phyloP scores from a whole-genome alignment of 2,888 invertebrate species.

The Thereva nobilitata region DNA sequence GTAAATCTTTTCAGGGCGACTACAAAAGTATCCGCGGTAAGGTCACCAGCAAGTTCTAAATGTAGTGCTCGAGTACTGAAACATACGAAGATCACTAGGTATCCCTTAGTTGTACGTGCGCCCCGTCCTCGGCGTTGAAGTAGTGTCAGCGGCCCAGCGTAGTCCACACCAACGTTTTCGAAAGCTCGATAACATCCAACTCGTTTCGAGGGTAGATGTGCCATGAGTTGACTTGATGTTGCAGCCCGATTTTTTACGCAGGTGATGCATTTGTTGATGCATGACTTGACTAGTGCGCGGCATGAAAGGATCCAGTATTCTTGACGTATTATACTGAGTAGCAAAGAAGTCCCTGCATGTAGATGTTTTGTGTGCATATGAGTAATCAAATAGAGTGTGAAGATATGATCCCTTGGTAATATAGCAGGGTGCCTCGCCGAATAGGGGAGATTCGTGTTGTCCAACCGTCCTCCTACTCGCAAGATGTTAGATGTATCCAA shows the following conservation, averaged over 20 bases:
- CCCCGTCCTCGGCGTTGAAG: too few relatives aligned
- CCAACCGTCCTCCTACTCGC: too few relatives aligned
- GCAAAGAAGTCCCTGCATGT: conserved; percentile 1
- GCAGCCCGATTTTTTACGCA: neutral
- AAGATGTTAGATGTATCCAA: too few relatives aligned
- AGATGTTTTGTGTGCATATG: neutral
- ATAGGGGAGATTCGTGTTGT: too few relatives aligned
- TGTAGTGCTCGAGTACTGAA: too few relatives aligned
- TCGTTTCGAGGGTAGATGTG: neutral
- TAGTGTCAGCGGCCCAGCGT: conserved; percentile 22
- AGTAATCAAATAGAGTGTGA: neutral
- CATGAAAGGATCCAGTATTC: conserved; percentile 6
- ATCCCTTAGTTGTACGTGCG: too few relatives aligned
- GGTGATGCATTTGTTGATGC: neutral
- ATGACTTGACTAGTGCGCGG: neutral
- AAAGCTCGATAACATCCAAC: conserved; percentile 29
- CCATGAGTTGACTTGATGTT: conserved; percentile 12
- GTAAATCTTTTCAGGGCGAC: too few relatives aligned
- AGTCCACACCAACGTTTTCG: conserved; percentile 37
- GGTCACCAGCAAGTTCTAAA: too few relatives aligned
- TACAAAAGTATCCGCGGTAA: too few relatives aligned
- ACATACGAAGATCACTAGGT: too few relatives aligned
- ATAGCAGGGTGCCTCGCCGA: neutral
- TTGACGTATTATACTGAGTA: conserved; percentile 1
- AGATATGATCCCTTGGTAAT: neutral